phyloP scores from a whole-genome alignment of 2,113 vertebrate species.

The Mus musculus region DNA sequence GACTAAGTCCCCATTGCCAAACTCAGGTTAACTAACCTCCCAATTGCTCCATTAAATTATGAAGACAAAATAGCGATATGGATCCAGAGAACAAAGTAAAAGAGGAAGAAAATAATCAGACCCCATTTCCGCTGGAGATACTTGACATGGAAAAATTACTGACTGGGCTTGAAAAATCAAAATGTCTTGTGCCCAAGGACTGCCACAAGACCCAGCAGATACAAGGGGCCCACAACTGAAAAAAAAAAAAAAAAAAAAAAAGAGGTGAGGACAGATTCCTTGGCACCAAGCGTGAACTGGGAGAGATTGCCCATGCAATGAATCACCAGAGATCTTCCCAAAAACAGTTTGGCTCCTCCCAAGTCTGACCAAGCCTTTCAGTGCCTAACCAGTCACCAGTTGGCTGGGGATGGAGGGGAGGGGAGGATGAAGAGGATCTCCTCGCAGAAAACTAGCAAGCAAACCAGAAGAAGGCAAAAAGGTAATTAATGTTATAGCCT shows the following conservation, averaged over 20 bases:
- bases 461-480: conserved; percentile 79
- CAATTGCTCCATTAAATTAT: conserved; percentile 80
- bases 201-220: background rate
- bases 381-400: conserved; percentile 56
- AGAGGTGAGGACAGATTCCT: conserved; percentile 45
- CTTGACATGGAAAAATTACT: conserved; percentile 51
- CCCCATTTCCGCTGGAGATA: background rate
- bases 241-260: conserved; percentile 54
- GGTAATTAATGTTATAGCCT: conserved; percentile 88
- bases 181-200: background rate
- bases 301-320: conserved; percentile 28
- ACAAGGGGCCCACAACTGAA: background rate
- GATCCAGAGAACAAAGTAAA: conserved; percentile 60
- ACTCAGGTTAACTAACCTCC: conserved; percentile 87
- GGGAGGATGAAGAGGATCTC: conserved; percentile 56
- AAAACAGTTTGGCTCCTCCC: background rate
- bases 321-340: background rate
- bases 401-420: conserved; percentile 60
- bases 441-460: conserved; percentile 76
- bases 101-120: background rate
- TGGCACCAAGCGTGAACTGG: background rate
- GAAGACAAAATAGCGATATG: conserved; percentile 75
- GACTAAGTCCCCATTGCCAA: conserved; percentile 70
- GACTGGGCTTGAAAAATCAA: conserved; percentile 70
- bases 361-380: conserved; percentile 72